Conservation (phyloP, 2,797 vertebrate genomes). For the Channallabes apus region DNA sequence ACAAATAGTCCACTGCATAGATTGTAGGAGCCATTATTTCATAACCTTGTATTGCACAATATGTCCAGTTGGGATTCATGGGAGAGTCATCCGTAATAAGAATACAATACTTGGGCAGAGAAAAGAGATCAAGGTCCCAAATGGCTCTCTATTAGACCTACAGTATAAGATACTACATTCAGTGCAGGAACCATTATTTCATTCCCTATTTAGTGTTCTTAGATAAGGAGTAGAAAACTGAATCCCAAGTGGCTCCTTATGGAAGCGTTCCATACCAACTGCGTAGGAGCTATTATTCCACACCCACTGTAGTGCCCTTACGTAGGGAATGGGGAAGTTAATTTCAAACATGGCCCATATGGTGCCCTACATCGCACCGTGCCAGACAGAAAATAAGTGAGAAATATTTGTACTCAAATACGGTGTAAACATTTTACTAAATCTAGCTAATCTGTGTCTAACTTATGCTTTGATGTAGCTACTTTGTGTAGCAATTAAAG, state of each 20-base stretch:
- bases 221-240: slow-evolving; percentile 17
- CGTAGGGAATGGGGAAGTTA: not conserved
- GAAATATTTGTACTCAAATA: slow-evolving; percentile 2
- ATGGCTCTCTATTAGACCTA: slow-evolving; percentile 29
- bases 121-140: not conserved
- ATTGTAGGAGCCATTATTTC: slow-evolving; percentile 10
- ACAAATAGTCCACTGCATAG: slow-evolving; percentile 5
- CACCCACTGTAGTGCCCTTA: slow-evolving; percentile 5
- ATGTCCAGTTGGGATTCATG: slow-evolving; percentile 24
- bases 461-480: not conserved
- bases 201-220: slow-evolving; percentile 25
- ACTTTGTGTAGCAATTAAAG: not conserved
- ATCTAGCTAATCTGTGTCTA: not conserved
- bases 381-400: not conserved
- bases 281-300: slow-evolving; percentile 4
- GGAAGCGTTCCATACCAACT: slow-evolving; percentile 12
- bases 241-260: slow-evolving; percentile 1
- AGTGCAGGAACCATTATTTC: slow-evolving; percentile 10
- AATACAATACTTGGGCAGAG: slow-evolving; percentile 12
- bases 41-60: slow-evolving; percentile 19
- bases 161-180: slow-evolving; percentile 1
- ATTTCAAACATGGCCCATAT: slow-evolving; percentile 3
- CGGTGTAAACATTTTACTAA: not conserved
- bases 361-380: not conserved
- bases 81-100: slow-evolving; percentile 16